These are phyloP conservation scores for Dendropsophus ebraccatus DNA, from an alignment of 2,113 vertebrate genomes.

Conservation along the genomic window DNA sequence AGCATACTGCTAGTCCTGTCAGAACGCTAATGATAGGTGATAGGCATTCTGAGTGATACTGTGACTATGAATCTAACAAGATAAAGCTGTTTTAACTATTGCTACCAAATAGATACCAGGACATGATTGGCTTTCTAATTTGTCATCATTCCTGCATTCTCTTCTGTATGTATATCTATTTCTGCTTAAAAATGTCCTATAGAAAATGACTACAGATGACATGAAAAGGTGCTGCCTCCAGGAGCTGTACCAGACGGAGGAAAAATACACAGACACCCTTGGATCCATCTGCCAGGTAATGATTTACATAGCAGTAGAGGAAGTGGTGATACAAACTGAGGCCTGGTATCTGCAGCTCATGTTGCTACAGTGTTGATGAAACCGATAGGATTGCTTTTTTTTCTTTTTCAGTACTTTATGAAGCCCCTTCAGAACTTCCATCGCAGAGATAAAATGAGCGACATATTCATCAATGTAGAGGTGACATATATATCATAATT, in stretches of 20 bases:
- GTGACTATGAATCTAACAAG: background rate
- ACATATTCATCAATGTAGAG: conserved; percentile 88
- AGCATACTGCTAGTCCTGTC: background rate
- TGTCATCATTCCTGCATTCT: background rate
- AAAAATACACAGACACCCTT: conserved; percentile 87
- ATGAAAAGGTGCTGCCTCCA: conserved; percentile 88
- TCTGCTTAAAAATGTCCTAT: conserved; percentile 60
- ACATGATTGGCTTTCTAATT: background rate
- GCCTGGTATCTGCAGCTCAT: background rate
- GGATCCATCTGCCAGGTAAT: conserved; percentile 85
- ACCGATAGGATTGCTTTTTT: background rate
- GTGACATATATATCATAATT: conserved; percentile 66
- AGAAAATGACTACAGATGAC: conserved; percentile 80
- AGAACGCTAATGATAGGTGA: background rate
- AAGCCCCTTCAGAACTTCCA: conserved; percentile 85
- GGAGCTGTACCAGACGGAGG: conserved; percentile 88
- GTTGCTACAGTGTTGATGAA: background rate
- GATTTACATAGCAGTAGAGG: background rate
- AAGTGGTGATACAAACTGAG: no score
- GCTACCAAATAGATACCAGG: background rate
- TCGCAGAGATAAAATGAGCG: conserved; percentile 79
- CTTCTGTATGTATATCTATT: background rate
- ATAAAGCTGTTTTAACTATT: background rate
- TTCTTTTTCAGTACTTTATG: conserved; percentile 82
- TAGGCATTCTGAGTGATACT: background rate